Base-by-base conservation (phyloP, 1,140 invertebrate genomes). In the Bombus haemorrhoidalis region DNA sequence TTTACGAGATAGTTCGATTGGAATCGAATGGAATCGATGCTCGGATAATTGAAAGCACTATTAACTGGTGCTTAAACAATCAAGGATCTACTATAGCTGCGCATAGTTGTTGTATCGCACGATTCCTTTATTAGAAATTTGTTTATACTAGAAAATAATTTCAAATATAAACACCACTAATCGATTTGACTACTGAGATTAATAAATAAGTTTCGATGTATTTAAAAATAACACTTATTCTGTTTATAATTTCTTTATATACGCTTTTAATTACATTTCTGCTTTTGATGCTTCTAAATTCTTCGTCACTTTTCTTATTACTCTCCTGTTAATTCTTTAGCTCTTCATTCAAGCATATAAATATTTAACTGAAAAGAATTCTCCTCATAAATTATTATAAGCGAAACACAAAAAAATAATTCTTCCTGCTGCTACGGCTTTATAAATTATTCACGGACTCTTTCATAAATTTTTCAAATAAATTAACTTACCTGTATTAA, bases 11-110 rank as follows among this genome's bases (percentile, higher is more conserved):
- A 53, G 66, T 57, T 76, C 47, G 34, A 81, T 57, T 81, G 47
- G 22, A 80, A 62, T 28, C 32, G 34, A 81, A 39, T 81, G 22
- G 79, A 71, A 71, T 71, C 66, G 47, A 10, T 81, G 66, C 34
- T 71, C 25, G 79, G 28, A 39, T 81, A 81, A 81, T 81, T 69
- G 66, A 39, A 81, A 53, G 66, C 5, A 32, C 32, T 41, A 66
- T 81, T 41, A 57, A 39, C 68, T 39, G 22, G 47, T 57, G 9
- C 22, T 39, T 18, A 71, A 53, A 47, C 66, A 47, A 81, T 81
- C 69, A 43, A 57, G 13, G 28, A 59, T 37, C 74, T 76, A 57
- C 37, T 37, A 37, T 25, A 37, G 10, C n/a, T 53, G n/a, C 4
- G n/a, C 4, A 43, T 25, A 13, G 41, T 73, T n/a, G 22, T 25